Percentiles rank a stretch among this genome's conserved stretches.
These are phyloP conservation scores for Sturnira hondurensis DNA, from an alignment of 2,113 vertebrate species.

Conservation along the genomic window DNA sequence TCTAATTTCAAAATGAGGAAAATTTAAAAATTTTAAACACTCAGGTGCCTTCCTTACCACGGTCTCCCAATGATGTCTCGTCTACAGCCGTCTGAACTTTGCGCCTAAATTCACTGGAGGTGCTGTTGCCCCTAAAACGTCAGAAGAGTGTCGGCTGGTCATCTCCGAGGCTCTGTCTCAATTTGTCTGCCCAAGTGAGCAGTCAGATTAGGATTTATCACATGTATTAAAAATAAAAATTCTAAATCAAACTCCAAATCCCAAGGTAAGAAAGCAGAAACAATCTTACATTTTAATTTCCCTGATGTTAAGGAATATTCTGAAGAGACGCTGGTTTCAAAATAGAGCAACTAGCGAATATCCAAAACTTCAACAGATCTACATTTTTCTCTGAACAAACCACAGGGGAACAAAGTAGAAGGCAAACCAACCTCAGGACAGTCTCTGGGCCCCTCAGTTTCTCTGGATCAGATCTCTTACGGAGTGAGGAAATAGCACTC, in stretches of 20 bases:
- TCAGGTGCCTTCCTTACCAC: background rate
- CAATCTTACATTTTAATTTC: background rate
- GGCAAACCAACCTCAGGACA: background rate
- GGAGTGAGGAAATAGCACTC: background rate
- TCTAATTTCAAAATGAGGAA: conserved; percentile 31
- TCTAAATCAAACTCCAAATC: background rate
- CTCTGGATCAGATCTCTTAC: background rate
- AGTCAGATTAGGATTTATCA: background rate
- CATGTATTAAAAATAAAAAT: background rate
- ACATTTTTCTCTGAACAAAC: background rate
- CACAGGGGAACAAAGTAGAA: background rate
- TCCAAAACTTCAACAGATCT: background rate
- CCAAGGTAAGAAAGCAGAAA: background rate
- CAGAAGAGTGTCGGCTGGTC: background rate
- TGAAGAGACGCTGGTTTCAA: background rate
- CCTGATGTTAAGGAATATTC: conserved; percentile 2
- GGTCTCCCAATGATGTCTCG: background rate
- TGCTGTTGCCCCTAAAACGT: background rate
- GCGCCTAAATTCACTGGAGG: background rate
- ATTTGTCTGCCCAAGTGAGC: background rate
- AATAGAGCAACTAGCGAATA: background rate
- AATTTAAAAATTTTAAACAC: background rate
- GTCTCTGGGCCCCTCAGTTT: background rate
- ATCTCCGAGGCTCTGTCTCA: background rate
- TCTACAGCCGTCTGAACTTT: background rate